Percentiles rank a stretch among this genome's conserved stretches.
Evolutionary conservation across 2,113 vertebrate genomes (phyloP).

Genomic region (Arenaria interpres): DNA sequence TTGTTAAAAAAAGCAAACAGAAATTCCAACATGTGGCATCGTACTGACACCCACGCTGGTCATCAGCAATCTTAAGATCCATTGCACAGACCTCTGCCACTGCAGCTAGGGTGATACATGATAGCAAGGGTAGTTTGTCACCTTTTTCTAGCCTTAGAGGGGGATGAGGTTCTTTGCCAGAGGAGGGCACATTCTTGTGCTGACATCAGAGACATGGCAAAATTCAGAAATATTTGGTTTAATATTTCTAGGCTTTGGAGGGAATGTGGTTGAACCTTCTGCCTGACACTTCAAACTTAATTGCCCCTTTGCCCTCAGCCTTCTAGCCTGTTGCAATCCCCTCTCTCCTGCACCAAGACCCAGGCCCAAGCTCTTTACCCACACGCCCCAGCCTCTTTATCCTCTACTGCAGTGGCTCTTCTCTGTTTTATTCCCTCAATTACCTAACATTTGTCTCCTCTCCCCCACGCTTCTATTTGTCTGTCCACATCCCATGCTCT

Average conservation of each 20-base stretch:
- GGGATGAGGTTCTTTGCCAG: conserved; percentile 33
- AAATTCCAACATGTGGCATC: conserved; percentile 61
- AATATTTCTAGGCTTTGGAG: conserved; percentile 48
- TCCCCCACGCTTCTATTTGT: background rate
- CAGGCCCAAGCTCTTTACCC: background rate
- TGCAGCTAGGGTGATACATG: background rate
- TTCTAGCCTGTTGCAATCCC: background rate
- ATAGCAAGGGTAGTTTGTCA: background rate
- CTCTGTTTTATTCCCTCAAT: background rate
- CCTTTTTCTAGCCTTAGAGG: background rate
- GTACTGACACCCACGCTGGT: conserved; percentile 16
- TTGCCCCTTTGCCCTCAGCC: background rate
- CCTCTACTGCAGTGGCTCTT: background rate
- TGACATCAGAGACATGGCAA: background rate
- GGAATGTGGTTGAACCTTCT: conserved; percentile 37
- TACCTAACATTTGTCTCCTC: background rate
- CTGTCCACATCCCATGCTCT: background rate
- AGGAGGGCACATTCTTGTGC: background rate
- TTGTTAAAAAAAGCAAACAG: conserved; percentile 66
- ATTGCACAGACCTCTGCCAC: conserved; percentile 17
- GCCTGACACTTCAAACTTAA: background rate
- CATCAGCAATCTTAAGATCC: conserved; percentile 51
- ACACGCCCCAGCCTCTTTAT: background rate
- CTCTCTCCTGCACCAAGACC: background rate
- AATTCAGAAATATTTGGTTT: background rate